These are phyloP conservation scores for Macrosteles quadrilineatus DNA, from an alignment of 1,140 invertebrate genomes.

Conservation along the genomic window DNA sequence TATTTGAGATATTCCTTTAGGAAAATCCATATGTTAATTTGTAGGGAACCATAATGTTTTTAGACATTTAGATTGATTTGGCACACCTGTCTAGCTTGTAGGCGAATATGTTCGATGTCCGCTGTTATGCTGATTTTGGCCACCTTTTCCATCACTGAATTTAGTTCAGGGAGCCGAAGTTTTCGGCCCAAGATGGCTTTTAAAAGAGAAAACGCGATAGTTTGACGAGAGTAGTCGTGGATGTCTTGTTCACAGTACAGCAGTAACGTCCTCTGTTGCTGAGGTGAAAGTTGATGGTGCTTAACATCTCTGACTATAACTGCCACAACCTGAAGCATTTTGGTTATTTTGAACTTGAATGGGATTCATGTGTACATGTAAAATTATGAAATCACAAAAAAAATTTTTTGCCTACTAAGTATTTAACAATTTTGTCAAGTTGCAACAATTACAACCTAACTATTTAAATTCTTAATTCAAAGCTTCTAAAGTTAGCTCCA, in stretches of 20 bases:
- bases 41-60: too few species aligned
- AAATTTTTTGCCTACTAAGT: too few species aligned
- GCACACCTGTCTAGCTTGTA: conserved; percentile 53
- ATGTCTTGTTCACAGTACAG: conserved; percentile 90
- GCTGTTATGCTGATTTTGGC: conserved; percentile 79
- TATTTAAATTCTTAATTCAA: too few species aligned
- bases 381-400: too few species aligned
- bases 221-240: conserved; percentile 78
- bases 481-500: too few species aligned
- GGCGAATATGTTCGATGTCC: conserved; percentile 71
- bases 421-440: too few species aligned
- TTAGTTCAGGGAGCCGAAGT: conserved; percentile 71
- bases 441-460: too few species aligned
- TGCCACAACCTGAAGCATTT: conserved; percentile 74
- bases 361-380: too few species aligned
- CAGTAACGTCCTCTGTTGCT: conserved; percentile 81
- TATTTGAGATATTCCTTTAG: too few species aligned
- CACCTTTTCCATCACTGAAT: conserved; percentile 79
- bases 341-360: too few species aligned
- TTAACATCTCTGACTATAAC: conserved; percentile 76
- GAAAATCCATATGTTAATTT: too few species aligned
- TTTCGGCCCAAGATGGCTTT: conserved; percentile 83
- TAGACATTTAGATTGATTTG: neutral
- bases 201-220: conserved; percentile 83
- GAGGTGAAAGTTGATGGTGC: conserved; percentile 64